Evolutionary conservation across 2,797 vertebrate genomes (phyloP).

Genomic region (Hypotaenidia philippensis): DNA sequence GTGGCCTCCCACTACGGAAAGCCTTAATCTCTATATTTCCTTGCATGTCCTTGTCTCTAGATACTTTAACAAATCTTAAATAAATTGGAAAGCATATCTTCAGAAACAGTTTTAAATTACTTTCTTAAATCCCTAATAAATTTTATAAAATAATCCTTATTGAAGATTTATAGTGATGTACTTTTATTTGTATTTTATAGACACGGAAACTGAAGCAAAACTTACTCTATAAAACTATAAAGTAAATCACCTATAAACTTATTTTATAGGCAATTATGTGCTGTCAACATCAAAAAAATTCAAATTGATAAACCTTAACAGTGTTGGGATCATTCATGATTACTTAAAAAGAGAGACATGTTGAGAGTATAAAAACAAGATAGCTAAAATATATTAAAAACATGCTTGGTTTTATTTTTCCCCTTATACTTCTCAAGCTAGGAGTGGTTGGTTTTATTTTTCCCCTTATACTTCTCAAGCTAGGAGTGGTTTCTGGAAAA

Average conservation of each 20-base stretch:
- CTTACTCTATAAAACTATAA: background rate
- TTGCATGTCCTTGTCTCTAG: background rate
- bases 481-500: conserved; percentile 58
- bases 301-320: background rate
- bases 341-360: background rate
- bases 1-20: background rate
- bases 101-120: background rate
- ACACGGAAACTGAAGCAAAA: background rate
- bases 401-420: background rate
- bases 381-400: background rate
- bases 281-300: background rate
- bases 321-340: background rate
- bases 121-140: background rate
- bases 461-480: background rate
- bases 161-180: background rate
- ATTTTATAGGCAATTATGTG: background rate
- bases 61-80: background rate
- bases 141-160: background rate
- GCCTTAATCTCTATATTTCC: background rate
- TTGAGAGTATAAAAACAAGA: background rate
- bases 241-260: background rate
- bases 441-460: background rate
- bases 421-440: background rate
- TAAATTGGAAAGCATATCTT: background rate
- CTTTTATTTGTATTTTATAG: background rate